phyloP scores from a whole-genome alignment of 2,797 vertebrate genomes.

The Rhyacichthys aspro region DNA sequence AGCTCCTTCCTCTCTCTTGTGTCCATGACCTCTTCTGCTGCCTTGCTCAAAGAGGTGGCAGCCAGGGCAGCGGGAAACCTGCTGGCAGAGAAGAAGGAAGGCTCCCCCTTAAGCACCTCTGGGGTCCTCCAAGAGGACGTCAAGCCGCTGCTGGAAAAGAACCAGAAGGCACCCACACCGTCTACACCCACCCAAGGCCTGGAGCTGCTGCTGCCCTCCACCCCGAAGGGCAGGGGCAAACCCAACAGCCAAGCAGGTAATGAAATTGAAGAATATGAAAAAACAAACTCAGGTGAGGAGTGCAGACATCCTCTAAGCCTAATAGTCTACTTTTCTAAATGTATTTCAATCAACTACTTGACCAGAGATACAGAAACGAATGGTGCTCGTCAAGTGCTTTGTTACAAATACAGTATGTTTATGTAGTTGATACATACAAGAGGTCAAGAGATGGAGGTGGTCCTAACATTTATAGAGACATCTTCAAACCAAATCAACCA shows the following conservation, averaged over 20 bases:
- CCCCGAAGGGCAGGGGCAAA: slow-evolving; percentile 93
- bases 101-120: slow-evolving; percentile 63
- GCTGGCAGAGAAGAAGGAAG: slow-evolving; percentile 92
- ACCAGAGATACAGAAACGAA: too few relatives aligned
- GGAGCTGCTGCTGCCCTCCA: slow-evolving; percentile 90
- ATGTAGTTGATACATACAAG: too few relatives aligned
- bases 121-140: slow-evolving; percentile 86
- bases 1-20: slow-evolving; percentile 96
- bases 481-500: too few relatives aligned
- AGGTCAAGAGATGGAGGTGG: too few relatives aligned
- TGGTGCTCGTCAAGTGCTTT: too few relatives aligned
- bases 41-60: slow-evolving; percentile 98
- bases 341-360: too few relatives aligned
- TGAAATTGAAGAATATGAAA: not conserved
- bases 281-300: not conserved
- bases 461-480: too few relatives aligned
- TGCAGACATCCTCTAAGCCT: not conserved
- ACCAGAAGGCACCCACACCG: slow-evolving; percentile 89
- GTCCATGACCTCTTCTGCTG: slow-evolving; percentile 98
- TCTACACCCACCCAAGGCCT: slow-evolving; percentile 86
- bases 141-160: slow-evolving; percentile 90
- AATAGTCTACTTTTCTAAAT: too few relatives aligned
- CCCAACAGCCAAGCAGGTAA: slow-evolving; percentile 91
- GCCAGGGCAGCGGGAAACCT: slow-evolving; percentile 95
- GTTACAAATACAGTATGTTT: too few relatives aligned